Percentiles rank a stretch among this genome's conserved stretches.
Evolutionary conservation across 2,113 vertebrate species (phyloP).

Genomic region (Poeciliopsis prolifica): DNA sequence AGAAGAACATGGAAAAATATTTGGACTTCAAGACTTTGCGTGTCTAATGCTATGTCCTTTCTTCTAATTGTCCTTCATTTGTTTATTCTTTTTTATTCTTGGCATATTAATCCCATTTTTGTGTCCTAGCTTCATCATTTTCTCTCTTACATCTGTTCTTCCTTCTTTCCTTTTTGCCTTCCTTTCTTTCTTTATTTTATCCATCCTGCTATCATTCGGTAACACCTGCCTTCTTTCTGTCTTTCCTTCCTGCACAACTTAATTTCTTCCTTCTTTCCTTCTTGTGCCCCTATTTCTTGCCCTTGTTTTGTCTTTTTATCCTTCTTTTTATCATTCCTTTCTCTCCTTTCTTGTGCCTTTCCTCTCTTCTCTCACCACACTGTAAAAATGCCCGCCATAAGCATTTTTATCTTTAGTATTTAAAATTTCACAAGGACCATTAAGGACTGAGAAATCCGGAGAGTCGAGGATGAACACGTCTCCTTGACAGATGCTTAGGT

Average conservation of each 20-base stretch:
- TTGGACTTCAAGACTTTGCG: too few relatives aligned
- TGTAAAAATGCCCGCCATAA: neutral
- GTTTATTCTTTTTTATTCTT: too few relatives aligned
- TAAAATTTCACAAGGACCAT: neutral
- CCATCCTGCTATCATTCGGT: too few relatives aligned
- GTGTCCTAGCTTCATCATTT: neutral
- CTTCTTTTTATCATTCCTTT: neutral
- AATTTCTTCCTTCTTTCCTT: neutral
- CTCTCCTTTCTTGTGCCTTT: neutral
- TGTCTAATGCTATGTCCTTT: too few relatives aligned
- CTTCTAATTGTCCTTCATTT: too few relatives aligned
- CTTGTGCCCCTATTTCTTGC: neutral
- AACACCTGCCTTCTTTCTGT: neutral
- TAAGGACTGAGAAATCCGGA: neutral
- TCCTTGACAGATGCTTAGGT: neutral
- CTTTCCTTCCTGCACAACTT: neutral
- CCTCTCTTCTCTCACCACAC: neutral
- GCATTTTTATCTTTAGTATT: neutral
- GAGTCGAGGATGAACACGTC: neutral
- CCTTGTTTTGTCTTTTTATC: neutral
- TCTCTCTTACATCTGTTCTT: neutral
- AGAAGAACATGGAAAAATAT: neutral
- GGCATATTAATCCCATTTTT: too few relatives aligned
- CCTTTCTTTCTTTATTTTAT: too few relatives aligned
- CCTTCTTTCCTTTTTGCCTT: too few relatives aligned